Base-by-base conservation (phyloP, 2,888 invertebrate genomes). In the Meliscaeva auricollis region DNA sequence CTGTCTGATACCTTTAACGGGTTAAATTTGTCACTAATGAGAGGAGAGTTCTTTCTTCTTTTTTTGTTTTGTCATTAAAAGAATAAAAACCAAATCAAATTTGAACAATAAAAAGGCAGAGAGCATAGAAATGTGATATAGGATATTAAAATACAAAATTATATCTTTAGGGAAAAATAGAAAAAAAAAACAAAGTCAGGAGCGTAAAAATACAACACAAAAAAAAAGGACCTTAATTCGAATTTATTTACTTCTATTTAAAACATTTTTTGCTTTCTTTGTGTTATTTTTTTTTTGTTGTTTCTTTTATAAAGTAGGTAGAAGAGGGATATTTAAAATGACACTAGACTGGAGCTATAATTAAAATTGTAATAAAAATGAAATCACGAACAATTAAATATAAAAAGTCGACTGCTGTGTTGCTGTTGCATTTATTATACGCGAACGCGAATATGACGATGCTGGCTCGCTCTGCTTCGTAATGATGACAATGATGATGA, bases 291-390 rank as follows among this genome's bases (percentile, higher is more conserved):
- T 52, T 22, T 3, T 7, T 26, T 52, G 22, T 1, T 3, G 1
- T 15, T 30, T 52, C 9, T 0, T 54, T 58, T 58, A 58, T 58
- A 20, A 58, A 58, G 38, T 38, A 13, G 58, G 4, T 7, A 56
- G 75, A n/a, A n/a, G n/a, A n/a, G n/a, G n/a, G n/a, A 41, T 62
- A 58, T 48, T 69, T 75, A 70, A 46, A 72, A 75, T 41, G 66
- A 44, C 72, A 76, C 52, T 46, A 68, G 80, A 75, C 75, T 44
- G 74, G 56, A 41, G 48, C 38, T 56, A 60, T 80, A 85, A 85
- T 81, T 81, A 85, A 80, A 85, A 85, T 70, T 85, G 75, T 85
- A 75, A 80, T 80, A 81, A 79, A 80, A 84, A 76, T 62, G 20
- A 32, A 80, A 81, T 85, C 68, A 72, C 60, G 64, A 85, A 72